These are phyloP conservation scores for Aselliscus stoliczkanus DNA, from an alignment of 2,797 vertebrate genomes.

Conservation along the genomic window DNA sequence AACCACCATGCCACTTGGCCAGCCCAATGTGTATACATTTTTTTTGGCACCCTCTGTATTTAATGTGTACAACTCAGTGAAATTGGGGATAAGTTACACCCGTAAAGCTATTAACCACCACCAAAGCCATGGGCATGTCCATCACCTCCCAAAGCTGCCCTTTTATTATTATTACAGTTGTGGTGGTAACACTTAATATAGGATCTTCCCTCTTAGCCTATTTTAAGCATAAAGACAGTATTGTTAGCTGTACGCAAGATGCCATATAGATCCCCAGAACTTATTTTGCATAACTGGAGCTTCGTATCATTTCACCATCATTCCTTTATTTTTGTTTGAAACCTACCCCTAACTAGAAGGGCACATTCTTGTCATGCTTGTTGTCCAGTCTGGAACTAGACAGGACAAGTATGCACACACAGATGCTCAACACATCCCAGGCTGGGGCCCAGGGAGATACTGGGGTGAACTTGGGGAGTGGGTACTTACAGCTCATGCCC, in stretches of 20 bases:
- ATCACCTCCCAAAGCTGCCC: not conserved
- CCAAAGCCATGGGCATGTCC: not conserved
- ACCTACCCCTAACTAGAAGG: accelerated
- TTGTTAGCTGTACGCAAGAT: not conserved
- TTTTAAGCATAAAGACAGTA: too few species aligned
- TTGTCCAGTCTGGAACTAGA: not conserved
- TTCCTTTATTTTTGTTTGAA: not conserved
- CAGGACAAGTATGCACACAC: too few species aligned
- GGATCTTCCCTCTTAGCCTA: not conserved
- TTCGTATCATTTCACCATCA: not conserved
- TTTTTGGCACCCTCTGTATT: too few species aligned
- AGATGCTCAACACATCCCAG: accelerated
- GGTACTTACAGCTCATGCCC: not conserved
- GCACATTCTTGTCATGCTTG: accelerated
- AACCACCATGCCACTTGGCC: too few species aligned
- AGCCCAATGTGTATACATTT: too few species aligned
- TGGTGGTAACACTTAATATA: not conserved
- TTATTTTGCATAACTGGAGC: not conserved
- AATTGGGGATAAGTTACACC: not conserved
- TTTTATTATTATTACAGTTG: not conserved
- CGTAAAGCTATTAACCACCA: too few species aligned
- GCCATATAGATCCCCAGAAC: not conserved
- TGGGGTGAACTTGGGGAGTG: accelerated
- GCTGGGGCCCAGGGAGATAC: accelerated
- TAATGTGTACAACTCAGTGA: not conserved